Evolutionary conservation across 2,888 invertebrate species (phyloP).

Genomic region (Suillia variegata): DNA sequence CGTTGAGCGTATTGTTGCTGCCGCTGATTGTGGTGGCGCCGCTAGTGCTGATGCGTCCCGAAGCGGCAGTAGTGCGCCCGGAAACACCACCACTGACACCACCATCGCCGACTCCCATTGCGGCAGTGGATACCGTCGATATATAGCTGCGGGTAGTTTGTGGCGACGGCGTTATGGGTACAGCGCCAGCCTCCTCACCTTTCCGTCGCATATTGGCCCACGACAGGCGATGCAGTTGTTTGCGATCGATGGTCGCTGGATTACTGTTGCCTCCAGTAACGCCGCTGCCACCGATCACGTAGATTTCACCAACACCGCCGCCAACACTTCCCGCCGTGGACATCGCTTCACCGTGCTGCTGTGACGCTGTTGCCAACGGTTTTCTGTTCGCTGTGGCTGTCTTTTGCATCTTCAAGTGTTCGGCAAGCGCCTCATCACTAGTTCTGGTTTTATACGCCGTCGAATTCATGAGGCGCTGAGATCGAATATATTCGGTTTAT

Average conservation of each 20-base stretch:
- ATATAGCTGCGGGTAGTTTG: conserved; percentile 54
- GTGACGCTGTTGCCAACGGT: conserved; percentile 33
- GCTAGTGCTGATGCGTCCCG: conserved; percentile 53
- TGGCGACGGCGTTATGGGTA: conserved; percentile 50
- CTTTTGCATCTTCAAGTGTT: conserved; percentile 47
- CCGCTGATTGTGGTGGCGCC: conserved; percentile 54
- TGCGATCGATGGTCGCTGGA: conserved; percentile 49
- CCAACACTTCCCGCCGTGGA: conserved; percentile 31
- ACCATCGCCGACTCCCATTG: conserved; percentile 17
- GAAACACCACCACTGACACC: conserved; percentile 27
- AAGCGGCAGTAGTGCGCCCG: conserved; percentile 54
- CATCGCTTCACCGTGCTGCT: conserved; percentile 33
- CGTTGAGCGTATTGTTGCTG: conserved; percentile 57
- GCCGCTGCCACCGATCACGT: conserved; percentile 33
- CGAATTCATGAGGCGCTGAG: conserved; percentile 33
- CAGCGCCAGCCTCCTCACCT: conserved; percentile 36
- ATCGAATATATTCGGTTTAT: background rate
- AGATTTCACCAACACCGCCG: conserved; percentile 34
- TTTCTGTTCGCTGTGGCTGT: conserved; percentile 32
- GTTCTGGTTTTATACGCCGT: conserved; percentile 42
- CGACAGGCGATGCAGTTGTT: conserved; percentile 50
- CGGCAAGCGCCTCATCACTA: conserved; percentile 47
- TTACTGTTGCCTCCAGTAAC: conserved; percentile 28
- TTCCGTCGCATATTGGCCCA: conserved; percentile 52
- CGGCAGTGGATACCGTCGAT: conserved; percentile 48